Conservation (phyloP, 2,113 vertebrate species). For the Rhombomys opimus region DNA sequence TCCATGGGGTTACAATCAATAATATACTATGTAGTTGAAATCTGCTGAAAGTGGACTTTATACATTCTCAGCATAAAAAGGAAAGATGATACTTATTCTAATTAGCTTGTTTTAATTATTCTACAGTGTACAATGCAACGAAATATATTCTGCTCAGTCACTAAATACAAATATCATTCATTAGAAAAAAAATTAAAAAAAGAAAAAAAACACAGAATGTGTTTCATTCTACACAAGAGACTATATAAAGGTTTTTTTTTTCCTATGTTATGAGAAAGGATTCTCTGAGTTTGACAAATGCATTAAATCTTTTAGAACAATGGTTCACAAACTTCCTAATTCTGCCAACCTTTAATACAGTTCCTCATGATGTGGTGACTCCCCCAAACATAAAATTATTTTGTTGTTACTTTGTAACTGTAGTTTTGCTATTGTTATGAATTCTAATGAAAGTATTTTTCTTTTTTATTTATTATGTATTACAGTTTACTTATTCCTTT, state of each 20-base stretch:
- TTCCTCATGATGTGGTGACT: neutral
- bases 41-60: neutral
- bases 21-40: neutral
- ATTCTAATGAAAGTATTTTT: too few relatives aligned
- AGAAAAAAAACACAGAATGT: neutral
- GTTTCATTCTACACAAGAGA: neutral
- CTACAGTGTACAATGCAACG: neutral
- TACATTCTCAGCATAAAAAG: neutral
- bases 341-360: neutral
- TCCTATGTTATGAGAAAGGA: neutral
- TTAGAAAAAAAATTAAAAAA: neutral
- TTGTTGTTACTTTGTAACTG: neutral
- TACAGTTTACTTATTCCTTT: too few relatives aligned
- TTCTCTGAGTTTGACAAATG: neutral
- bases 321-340: neutral
- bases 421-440: neutral
- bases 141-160: neutral
- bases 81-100: neutral
- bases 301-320: neutral
- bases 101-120: neutral
- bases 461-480: too few relatives aligned
- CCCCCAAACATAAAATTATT: neutral
- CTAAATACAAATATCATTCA: neutral
- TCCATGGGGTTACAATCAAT: neutral
- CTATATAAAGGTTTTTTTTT: neutral